Evolutionary conservation across 2,888 invertebrate genomes (phyloP).

Genomic region (Busseola fusca): DNA sequence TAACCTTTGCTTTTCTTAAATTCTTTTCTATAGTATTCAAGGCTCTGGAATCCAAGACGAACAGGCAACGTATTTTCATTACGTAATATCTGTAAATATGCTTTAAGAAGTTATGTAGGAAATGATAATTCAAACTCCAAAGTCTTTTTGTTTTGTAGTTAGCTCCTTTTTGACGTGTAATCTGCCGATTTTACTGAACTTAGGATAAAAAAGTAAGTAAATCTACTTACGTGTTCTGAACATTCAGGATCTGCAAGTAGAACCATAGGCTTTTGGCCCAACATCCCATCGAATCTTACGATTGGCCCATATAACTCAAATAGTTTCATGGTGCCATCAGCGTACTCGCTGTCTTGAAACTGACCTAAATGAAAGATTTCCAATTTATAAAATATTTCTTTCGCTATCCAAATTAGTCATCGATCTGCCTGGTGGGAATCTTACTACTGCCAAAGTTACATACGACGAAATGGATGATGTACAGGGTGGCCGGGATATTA

Average conservation of each 20-base stretch:
- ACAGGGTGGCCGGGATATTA: no score
- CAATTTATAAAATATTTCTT: neutral
- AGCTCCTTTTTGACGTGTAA: neutral
- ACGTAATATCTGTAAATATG: constrained; percentile 69
- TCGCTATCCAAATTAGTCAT: neutral
- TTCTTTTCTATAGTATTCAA: constrained; percentile 72
- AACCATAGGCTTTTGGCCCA: constrained; percentile 64
- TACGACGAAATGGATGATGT: no score
- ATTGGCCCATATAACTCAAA: constrained; percentile 73
- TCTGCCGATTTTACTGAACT: neutral
- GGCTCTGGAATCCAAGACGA: constrained; percentile 72
- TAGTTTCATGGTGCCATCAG: constrained; percentile 57
- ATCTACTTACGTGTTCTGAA: constrained; percentile 63
- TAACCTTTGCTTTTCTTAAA: constrained; percentile 57
- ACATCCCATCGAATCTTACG: constrained; percentile 63
- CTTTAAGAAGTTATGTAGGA: neutral
- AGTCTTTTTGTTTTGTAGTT: no score
- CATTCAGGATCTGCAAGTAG: constrained; percentile 72
- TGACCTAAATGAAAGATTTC: constrained; percentile 56
- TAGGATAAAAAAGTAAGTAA: neutral
- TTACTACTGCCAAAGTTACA: no score
- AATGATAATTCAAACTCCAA: neutral
- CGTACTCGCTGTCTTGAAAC: constrained; percentile 48
- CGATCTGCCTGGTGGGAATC: neutral
- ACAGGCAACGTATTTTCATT: constrained; percentile 73